Percentiles rank a stretch among this genome's conserved stretches.
Conservation (phyloP, 2,113 vertebrate genomes). For the Labeo catla region DNA sequence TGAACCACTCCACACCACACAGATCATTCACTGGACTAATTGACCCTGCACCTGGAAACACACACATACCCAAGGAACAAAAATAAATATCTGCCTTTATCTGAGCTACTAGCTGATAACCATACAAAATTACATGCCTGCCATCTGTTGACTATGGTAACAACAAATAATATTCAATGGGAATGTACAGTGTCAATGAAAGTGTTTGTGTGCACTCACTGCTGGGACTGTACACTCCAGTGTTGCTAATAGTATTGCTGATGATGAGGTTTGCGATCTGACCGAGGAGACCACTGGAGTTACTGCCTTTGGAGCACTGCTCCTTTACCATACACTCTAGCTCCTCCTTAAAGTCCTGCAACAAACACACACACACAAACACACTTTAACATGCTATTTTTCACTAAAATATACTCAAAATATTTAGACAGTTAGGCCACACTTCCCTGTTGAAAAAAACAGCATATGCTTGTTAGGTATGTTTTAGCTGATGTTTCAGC, state of each 20-base stretch:
- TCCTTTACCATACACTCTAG: constrained; percentile 94
- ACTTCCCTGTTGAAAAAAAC: too few relatives aligned
- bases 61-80: not conserved
- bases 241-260: constrained; percentile 84
- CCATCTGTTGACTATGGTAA: not conserved
- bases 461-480: too few relatives aligned
- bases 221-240: constrained; percentile 84
- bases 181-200: not conserved
- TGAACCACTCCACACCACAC: constrained; percentile 82
- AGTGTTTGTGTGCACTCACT: constrained; percentile 70
- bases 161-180: not conserved
- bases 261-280: constrained; percentile 95
- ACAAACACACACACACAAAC: constrained; percentile 61
- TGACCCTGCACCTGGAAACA: constrained; percentile 82
- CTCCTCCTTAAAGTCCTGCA: constrained; percentile 95
- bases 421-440: too few relatives aligned
- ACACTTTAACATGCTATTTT: not conserved
- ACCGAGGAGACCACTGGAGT: constrained; percentile 86
- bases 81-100: not conserved
- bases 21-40: constrained; percentile 92
- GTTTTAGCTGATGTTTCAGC: too few relatives aligned
- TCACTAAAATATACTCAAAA: too few relatives aligned
- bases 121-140: not conserved
- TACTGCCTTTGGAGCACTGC: constrained; percentile 93
- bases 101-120: not conserved